phyloP scores from a whole-genome alignment of 1,140 invertebrate species.

The Drosophila sp. region DNA sequence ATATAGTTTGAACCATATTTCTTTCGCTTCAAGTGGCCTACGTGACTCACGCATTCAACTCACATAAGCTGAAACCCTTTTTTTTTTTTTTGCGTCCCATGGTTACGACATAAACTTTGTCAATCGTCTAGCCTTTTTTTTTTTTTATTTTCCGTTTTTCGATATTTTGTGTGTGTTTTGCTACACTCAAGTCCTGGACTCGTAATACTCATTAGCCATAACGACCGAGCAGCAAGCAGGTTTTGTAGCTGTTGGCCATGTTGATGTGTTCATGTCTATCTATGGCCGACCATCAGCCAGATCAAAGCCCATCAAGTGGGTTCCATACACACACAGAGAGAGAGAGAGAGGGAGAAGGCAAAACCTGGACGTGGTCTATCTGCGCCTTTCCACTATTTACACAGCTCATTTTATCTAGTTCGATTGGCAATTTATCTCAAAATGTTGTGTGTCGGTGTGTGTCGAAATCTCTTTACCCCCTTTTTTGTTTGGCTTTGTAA shows the following conservation, averaged over 20 bases:
- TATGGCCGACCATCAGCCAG: slow-evolving; percentile 56
- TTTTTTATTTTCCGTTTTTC: not conserved
- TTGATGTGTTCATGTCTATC: slow-evolving; percentile 46
- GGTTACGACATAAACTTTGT: not conserved
- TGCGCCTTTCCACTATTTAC: slow-evolving; percentile 75
- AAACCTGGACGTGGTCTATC: slow-evolving; percentile 53
- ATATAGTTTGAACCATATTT: not conserved
- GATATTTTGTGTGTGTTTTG: not conserved
- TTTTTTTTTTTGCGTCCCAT: not conserved
- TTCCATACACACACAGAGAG: not conserved
- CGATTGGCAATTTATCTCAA: slow-evolving; percentile 79
- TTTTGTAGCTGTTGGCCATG: slow-evolving; percentile 9
- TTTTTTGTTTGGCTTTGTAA: slow-evolving; percentile 48
- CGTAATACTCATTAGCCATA: slow-evolving; percentile 78
- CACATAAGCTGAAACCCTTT: not conserved
- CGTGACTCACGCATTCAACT: slow-evolving; percentile 12
- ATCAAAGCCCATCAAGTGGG: slow-evolving; percentile 45
- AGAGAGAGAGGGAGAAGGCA: slow-evolving; percentile 19
- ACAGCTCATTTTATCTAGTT: slow-evolving; percentile 78
- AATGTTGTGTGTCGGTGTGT: slow-evolving; percentile 38
- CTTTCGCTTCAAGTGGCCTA: no score
- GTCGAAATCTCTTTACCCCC: not conserved
- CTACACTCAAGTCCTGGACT: slow-evolving; percentile 34
- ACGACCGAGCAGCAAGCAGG: slow-evolving; percentile 46
- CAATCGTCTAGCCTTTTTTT: not conserved